Evolutionary conservation across 2,888 invertebrate genomes (phyloP).

Genomic region (Philopedon plagiatum): DNA sequence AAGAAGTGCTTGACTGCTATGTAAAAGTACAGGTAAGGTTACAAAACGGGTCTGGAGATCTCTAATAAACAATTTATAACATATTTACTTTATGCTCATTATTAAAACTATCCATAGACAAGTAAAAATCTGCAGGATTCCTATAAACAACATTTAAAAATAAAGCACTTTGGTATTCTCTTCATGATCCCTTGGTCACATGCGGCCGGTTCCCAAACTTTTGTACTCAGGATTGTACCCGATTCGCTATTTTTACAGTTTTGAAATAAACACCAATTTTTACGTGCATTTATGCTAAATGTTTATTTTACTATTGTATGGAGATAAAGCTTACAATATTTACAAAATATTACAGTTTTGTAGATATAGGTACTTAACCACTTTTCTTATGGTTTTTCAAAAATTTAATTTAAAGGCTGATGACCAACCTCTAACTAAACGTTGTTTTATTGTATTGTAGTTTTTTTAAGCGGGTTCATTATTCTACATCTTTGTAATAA

Average conservation of each 20-base stretch:
- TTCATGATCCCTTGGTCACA: constrained; percentile 66
- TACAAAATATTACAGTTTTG: constrained; percentile 58
- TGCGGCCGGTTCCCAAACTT: constrained; percentile 65
- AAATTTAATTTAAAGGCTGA: too few relatives aligned
- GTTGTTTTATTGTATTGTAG: too few relatives aligned
- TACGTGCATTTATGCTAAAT: constrained; percentile 64
- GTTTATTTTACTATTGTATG: constrained; percentile 64
- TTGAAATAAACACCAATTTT: constrained; percentile 63
- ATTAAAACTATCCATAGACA: constrained; percentile 60
- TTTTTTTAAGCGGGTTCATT: too few relatives aligned
- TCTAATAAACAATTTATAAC: background rate
- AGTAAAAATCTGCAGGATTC: constrained; percentile 69
- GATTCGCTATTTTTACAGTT: constrained; percentile 63
- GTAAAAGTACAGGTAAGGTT: too few relatives aligned
- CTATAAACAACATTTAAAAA: constrained; percentile 65
- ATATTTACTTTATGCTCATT: constrained; percentile 32
- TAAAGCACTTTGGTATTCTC: constrained; percentile 68
- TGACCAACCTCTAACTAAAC: too few relatives aligned
- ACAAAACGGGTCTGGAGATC: background rate
- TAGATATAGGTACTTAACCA: constrained; percentile 21
- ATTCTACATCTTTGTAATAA: too few relatives aligned
- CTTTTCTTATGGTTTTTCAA: constrained; percentile 13
- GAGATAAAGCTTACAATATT: constrained; percentile 63
- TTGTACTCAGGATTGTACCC: constrained; percentile 65
- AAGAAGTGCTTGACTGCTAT: too few relatives aligned